Base-by-base conservation (phyloP, 2,888 invertebrate genomes). In the Lacanobia oleracea region DNA sequence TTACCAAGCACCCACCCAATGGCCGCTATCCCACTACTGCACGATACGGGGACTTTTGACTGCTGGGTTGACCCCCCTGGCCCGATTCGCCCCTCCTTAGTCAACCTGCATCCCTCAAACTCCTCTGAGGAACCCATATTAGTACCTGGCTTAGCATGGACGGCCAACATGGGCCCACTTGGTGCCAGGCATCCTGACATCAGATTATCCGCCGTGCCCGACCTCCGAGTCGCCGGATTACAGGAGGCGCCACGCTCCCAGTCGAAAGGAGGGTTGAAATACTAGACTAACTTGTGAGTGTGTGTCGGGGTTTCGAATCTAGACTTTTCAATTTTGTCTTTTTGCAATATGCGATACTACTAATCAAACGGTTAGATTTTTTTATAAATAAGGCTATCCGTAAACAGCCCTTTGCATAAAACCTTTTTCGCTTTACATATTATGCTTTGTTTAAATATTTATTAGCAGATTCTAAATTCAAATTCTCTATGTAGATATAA, bases 61-160 rank as follows among this genome's bases (percentile, higher is more conserved):
- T 99, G 99, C 99, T 99, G 98, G 97, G 98, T n/a, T 99, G 98
- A 98, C 99, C 98, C 98, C 98, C 97, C 99, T 99, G 98, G 98
- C 98, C 99, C 99, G 98, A 97, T 99, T 96, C 98, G 98, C 98
- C 98, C 97, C 98, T 98, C 99, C 97, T 99, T 98, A 98, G 97
- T 97, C 97, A 98, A 99, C 99, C 95, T 95, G 95, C 93, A 94
- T 89, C 92, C 88, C 93, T 92, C 93, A 89, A 97, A 97, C 97
- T 99, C 98, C 98, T 97, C 97, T 97, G 94, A 97, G 97, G 96
- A 96, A 96, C 97, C 98, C 99, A 99, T 99, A 98, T 99, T 98
- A 98, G 99, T 98, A 98, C 98, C 98, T 96, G 97, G 98, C 99
- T 99, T 99, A 99, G 98, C 97, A 98, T 97, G 98, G 98, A 98